Conservation (phyloP, 2,113 vertebrate genomes). For the Elephantulus edwardii region DNA sequence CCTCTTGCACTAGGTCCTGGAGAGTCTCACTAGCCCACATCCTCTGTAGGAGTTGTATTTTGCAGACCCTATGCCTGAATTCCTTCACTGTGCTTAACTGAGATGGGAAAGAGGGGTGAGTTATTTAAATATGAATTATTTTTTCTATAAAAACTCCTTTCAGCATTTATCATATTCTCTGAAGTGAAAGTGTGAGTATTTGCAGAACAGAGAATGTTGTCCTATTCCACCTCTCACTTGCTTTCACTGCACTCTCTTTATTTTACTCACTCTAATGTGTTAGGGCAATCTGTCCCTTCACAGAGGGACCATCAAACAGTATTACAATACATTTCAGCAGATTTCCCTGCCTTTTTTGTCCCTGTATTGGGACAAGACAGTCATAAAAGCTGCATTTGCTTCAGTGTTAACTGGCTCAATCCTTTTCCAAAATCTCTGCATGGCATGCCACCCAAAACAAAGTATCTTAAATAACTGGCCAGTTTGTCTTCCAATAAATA, state of each 20-base stretch:
- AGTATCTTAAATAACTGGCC: background rate
- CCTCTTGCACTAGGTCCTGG: background rate
- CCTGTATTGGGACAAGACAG: background rate
- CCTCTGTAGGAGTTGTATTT: background rate
- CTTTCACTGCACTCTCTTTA: fast-evolving
- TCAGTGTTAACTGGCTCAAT: background rate
- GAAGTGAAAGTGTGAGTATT: background rate
- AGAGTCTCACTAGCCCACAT: background rate
- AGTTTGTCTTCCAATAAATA: background rate
- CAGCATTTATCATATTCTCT: too few species aligned
- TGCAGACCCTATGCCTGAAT: background rate
- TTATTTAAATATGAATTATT: background rate
- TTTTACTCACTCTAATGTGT: background rate
- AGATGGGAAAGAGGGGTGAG: background rate
- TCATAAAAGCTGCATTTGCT: background rate
- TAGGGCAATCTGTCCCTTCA: background rate
- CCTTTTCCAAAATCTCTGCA: background rate
- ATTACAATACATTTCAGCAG: background rate
- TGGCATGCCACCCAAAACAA: background rate
- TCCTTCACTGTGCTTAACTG: background rate
- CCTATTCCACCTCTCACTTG: background rate
- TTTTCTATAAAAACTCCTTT: background rate
- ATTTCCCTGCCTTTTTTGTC: background rate
- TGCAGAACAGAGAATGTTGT: background rate
- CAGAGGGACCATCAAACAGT: background rate